Base-by-base conservation (phyloP, 92 coral and sea anemone genomes). In the Porites rus region DNA sequence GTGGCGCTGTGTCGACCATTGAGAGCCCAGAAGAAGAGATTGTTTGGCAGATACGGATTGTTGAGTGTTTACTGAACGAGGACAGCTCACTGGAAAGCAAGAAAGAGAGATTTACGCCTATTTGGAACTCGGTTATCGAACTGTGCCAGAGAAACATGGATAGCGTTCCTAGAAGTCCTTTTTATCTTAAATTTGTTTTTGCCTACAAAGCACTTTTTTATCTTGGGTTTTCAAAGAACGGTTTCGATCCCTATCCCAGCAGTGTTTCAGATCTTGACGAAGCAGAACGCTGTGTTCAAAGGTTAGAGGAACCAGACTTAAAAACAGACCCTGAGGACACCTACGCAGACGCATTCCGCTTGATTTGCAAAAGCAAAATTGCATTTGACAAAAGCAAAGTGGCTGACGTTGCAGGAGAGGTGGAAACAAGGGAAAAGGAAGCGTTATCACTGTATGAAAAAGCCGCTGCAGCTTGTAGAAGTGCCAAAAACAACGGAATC, bases 271-370 rank as follows among this genome's bases (percentile, higher is more conserved):
- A 85, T 53, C 43, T 76, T 11, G 76, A 85, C 28, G 83, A 74
- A 24, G 89, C 68, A 65, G 62, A 74, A 60, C 20, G 22, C 18
- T 51, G 63, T 25, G 68, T 85, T 28, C 46, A 76, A 24, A 74
- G 89, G 13, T 83, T 85, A 17, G 89, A 85, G 77, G 83, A 85
- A 76, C 83, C 83, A 20, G 89, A 85, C 53, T 75, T 76, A 16
- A 67, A 76, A 76, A 56, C 72, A 20, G 22, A 52, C 7, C 52
- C 12, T 11, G 86, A 65, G 62, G 79, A 77, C 17, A 76, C 71
- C 17, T 85, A 85, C 77, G 58, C 83, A 1, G 89, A 85, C 54
- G 89, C 83, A 9, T 85, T 51, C 69, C 83, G 89, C 31, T 76
- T 85, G 58, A 76, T 85, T 24, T 85, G 89, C 65, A 85, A 85